Conservation (phyloP, 35 echinoderm and acorn worm genomes). For the Hemicentrotus pulcherrimus region DNA sequence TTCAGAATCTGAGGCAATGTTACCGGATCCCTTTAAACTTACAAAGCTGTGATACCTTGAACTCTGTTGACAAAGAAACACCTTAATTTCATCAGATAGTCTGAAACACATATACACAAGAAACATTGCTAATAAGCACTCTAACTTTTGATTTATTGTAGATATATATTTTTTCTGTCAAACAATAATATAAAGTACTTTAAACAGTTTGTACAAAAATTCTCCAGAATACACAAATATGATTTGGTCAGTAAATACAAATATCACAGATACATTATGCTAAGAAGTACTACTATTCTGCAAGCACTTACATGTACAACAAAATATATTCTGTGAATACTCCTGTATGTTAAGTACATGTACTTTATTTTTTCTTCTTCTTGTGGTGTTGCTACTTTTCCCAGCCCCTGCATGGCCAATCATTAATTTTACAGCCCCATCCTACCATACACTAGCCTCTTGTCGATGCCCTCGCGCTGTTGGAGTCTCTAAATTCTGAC, state of each 20-base stretch:
- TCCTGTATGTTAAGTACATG: background rate
- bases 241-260: background rate
- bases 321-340: background rate
- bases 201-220: background rate
- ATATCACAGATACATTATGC: background rate
- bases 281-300: background rate
- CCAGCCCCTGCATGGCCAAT: background rate
- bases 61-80: no score
- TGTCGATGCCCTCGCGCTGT: no score
- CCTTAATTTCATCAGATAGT: background rate
- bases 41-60: background rate
- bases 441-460: no score
- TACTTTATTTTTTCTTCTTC: background rate
- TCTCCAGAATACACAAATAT: background rate
- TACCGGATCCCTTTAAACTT: background rate
- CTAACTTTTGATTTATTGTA: background rate
- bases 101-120: background rate
- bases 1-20: no score
- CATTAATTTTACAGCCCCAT: no score
- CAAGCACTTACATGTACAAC: background rate
- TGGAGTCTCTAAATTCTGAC: no score
- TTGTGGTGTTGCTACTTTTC: background rate
- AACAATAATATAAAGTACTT: conserved; percentile 4
- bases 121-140: background rate
- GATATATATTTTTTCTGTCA: background rate